Evolutionary conservation across 2,888 invertebrate species (phyloP), one percentile per base, ranked within the genome.

Genomic region (Andrena trimmerana): DNA sequence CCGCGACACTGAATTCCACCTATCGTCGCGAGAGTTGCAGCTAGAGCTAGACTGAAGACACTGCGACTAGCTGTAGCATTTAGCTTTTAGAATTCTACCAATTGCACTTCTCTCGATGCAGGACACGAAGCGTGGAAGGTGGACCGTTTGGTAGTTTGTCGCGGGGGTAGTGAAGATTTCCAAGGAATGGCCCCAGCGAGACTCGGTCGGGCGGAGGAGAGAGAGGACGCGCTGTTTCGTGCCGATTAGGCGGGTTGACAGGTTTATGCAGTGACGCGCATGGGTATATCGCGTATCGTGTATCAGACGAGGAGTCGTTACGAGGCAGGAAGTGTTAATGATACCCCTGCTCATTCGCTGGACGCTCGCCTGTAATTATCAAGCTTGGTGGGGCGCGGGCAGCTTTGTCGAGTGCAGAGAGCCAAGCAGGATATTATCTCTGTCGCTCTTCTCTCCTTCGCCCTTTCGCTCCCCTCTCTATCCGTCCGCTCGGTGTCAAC

Each of bases 321-420:
- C 90, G 92, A 92, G 91, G 91, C 93, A 93, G 93, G 93, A 93
- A 93, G 93, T 93, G 93, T 93, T 93, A 93, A 93, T 93, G 93
- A 93, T 93, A 93, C 92, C 93, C 92, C 92, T 92, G 92, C 90
- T 93, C 91, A 93, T 93, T 93, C 93, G 91, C 89, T 92, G 92
- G 89, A 90, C 91, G 90, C 90, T 91, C 92, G 91, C 88, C 91
- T 93, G 92, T 93, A 93, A 93, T 93, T 93, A 93, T 93, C 92
- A 88, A 84, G 86, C 88, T 82, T 86, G 88, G 89, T 90, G 89
- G 88, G 86, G 84, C 85, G 87, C 85, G 85, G 83, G 84, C 77
- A 78, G 73, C 82, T 66, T 78, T 72, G 80, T 77, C 76, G 85
- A 78, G 88, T 59, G 79, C 78, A 70, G 87, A 72, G 50, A 29